phyloP scores from a whole-genome alignment of 2,888 invertebrate species.

The Geophilus truncorum region DNA sequence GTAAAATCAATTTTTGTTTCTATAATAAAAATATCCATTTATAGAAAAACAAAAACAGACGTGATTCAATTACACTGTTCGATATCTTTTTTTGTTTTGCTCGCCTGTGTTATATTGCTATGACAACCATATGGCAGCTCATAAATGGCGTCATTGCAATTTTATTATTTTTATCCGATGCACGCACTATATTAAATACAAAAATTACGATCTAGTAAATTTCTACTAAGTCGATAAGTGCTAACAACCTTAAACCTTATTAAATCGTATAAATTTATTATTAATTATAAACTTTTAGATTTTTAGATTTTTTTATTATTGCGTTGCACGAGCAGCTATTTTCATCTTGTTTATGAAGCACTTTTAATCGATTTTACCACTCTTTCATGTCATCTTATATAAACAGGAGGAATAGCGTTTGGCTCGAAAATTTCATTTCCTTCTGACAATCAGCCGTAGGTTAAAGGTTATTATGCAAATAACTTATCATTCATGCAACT shows the following conservation, averaged over 20 bases:
- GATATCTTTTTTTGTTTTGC: not conserved
- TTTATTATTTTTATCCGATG: not conserved
- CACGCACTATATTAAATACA: no score
- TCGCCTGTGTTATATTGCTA: not conserved
- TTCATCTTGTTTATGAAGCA: not conserved
- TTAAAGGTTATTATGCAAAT: constrained; percentile 16
- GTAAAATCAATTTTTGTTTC: not conserved
- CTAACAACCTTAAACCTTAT: no score
- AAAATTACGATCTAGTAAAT: no score
- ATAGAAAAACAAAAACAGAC: not conserved
- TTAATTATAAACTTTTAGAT: not conserved
- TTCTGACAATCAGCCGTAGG: constrained; percentile 1
- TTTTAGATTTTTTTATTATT: not conserved
- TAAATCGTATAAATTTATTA: no score
- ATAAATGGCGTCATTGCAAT: not conserved
- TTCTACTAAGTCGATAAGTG: no score
- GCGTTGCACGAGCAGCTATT: not conserved
- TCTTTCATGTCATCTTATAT: constrained; percentile 5
- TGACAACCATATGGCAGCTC: not conserved
- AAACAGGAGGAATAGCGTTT: not conserved
- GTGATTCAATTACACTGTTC: not conserved
- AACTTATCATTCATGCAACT: constrained; percentile 16
- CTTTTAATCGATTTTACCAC: constrained; percentile 1
- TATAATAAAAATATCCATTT: not conserved
- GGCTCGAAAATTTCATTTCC: constrained; percentile 14